Evolutionary conservation across 1,140 invertebrate species (phyloP).

Genomic region (Chymomyza costata): DNA sequence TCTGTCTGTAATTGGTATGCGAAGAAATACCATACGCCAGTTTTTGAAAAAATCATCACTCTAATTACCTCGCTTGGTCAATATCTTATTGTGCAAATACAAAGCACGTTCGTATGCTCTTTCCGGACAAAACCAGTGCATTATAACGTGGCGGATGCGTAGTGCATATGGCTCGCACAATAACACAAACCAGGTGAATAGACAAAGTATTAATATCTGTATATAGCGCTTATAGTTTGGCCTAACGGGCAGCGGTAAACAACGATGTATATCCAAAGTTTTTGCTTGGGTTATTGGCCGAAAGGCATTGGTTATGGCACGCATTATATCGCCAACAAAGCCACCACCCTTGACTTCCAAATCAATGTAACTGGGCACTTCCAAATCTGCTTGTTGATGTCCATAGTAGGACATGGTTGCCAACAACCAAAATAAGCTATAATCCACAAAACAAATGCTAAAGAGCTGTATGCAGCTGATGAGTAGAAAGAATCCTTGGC

Average conservation of each 20-base stretch:
- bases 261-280: constrained; percentile 79
- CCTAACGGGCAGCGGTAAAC: constrained; percentile 81
- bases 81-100: constrained; percentile 89
- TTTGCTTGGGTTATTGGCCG: constrained; percentile 77
- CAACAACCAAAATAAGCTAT: constrained; percentile 83
- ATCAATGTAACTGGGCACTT: constrained; percentile 52
- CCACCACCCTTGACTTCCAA: constrained; percentile 78
- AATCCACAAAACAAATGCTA: constrained; percentile 33
- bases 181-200: constrained; percentile 81
- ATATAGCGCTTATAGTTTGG: constrained; percentile 81
- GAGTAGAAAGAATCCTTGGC: constrained; percentile 22
- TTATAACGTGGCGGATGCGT: constrained; percentile 84
- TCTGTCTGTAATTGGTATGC: too few relatives aligned
- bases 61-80: constrained; percentile 78
- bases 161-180: constrained; percentile 88
- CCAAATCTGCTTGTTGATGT: constrained; percentile 77
- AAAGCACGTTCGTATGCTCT: constrained; percentile 82
- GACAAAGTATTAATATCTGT: constrained; percentile 79
- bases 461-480: constrained; percentile 28
- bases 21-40: background rate
- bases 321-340: constrained; percentile 80
- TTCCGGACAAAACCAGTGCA: constrained; percentile 85
- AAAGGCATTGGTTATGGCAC: constrained; percentile 79
- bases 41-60: background rate
- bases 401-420: constrained; percentile 82